Evolutionary conservation across 2,113 vertebrate species (phyloP), one percentile per base, ranked within the genome.

Genomic region (Carassius auratus): DNA sequence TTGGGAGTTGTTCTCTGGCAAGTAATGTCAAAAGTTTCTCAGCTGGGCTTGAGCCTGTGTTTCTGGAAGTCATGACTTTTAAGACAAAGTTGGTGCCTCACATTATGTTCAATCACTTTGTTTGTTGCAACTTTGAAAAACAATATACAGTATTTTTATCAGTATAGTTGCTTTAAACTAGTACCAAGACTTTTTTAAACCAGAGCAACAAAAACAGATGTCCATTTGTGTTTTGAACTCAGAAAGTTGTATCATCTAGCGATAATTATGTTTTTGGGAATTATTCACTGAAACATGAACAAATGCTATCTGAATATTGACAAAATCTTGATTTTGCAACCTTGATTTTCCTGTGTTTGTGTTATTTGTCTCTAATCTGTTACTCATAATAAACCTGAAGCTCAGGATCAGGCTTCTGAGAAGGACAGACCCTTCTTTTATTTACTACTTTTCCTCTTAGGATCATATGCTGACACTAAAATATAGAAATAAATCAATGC

Each of bases 1-100:
- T 62, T 26, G 26, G 2, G 14, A 69, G 45, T 4, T 52, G 62
- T 81, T 69, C 30, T 26, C 45, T 68, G 26, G 62, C 71, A 75
- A 50, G 71, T 48, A 33, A 23, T 50, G 15, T 21, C 8, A 61
- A 59, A 61, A 42, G 36, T 42, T 62, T 80, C 36, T 64, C 30
- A 57, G 59, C 15, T 82, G 79, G 62, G 23, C 14, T 68, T 68
- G n/a, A 68, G 45, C 45, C 61, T 80, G 76, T 64, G 13, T 80
- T 81, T 81, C 59, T 66, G 38, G 36, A 62, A 6, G 3, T 36
- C 17, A 19, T 33, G 26, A 21, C 26, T 21, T 59, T 19, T 15
- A 45, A 76, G 62, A 66, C 62, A 3, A 66, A 30, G 13, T 66
- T 5, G 23, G 62, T 66, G 23, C 62, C 62, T 66, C n/a, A 48